Evolutionary conservation across 2,888 invertebrate genomes (phyloP), one percentile per base, ranked within the genome.

Genomic region (Drosophila incognita): DNA sequence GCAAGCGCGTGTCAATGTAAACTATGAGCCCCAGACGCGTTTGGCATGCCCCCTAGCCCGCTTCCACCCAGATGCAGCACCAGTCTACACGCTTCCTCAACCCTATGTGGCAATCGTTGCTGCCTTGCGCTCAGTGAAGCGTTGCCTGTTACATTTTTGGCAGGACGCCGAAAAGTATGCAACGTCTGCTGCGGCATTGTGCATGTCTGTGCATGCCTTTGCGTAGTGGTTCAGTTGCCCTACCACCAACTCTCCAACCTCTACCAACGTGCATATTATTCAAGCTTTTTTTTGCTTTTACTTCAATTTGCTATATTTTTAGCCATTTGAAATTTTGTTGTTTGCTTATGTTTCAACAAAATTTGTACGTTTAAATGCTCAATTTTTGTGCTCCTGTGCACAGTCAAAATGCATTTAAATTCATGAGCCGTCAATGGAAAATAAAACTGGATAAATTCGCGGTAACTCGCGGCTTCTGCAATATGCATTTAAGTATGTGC

Each of bases 81-180:
- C 10, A 18, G 51, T 31, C 31, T 46, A 13, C 8, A 24, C 15
- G 46, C 31, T 21, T 2, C 27, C 2, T 29, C 2, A 36, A 8
- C 21, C 18, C 15, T 24, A 1, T 15, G 21, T 46, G 21, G 46
- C 11, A 29, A 8, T 42, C 24, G 15, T 40, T n/a, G 18, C 35
- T 49, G 36, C 27, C 48, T 58, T 62, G 58, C 42, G 75, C 31
- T 64, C 69, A 70, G 54, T 83, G 77, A 83, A 81, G 77, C 81
- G 81, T 81, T 71, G 77, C 73, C 69, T 76, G 81, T 83, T 69
- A 81, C 70, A 83, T 81, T 81, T 83, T 83, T 81, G 81, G 84
- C 81, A 77, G 74, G 13, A 69, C 71, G 81, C 84, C 81, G 78
- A 81, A 70, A 83, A 74, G 70, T 71, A 69, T 71, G 81, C 81